Evolutionary conservation across 2,113 vertebrate genomes (phyloP).

Genomic region (Vidua chalybeata): DNA sequence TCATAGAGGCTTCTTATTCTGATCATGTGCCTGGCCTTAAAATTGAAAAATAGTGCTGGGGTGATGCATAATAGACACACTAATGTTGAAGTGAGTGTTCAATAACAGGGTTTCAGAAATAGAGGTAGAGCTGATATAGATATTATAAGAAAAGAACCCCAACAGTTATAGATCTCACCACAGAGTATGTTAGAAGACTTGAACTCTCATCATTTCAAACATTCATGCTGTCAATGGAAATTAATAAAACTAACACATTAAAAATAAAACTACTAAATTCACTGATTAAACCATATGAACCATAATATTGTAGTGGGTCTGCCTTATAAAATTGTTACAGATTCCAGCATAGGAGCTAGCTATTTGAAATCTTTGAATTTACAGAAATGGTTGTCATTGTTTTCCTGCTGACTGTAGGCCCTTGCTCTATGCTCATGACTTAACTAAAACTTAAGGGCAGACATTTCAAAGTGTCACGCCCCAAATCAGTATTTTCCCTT

Average conservation of each 20-base stretch:
- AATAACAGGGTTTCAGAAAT: not conserved
- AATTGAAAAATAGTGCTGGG: not conserved
- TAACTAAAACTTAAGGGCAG: not conserved
- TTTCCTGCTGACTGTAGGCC: not conserved
- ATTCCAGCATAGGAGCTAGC: not conserved
- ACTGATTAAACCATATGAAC: not conserved
- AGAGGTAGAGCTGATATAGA: not conserved
- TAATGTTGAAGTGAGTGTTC: not conserved
- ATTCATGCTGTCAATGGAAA: not conserved
- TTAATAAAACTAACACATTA: not conserved
- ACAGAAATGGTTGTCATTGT: not conserved
- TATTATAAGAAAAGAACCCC: not conserved
- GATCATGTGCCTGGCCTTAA: not conserved
- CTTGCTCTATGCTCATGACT: not conserved
- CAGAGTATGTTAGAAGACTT: not conserved
- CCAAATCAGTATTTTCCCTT: not conserved
- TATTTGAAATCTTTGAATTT: not conserved
- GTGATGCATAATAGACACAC: not conserved
- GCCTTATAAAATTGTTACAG: not conserved
- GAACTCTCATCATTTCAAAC: not conserved
- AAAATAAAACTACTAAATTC: not conserved
- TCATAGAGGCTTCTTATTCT: not conserved
- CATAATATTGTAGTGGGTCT: not conserved
- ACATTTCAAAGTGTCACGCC: not conserved
- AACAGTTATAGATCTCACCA: not conserved